Percentiles rank a stretch among this genome's conserved stretches.
Evolutionary conservation across 2,113 vertebrate genomes (phyloP).

Genomic region (Chloropsis hardwickii): DNA sequence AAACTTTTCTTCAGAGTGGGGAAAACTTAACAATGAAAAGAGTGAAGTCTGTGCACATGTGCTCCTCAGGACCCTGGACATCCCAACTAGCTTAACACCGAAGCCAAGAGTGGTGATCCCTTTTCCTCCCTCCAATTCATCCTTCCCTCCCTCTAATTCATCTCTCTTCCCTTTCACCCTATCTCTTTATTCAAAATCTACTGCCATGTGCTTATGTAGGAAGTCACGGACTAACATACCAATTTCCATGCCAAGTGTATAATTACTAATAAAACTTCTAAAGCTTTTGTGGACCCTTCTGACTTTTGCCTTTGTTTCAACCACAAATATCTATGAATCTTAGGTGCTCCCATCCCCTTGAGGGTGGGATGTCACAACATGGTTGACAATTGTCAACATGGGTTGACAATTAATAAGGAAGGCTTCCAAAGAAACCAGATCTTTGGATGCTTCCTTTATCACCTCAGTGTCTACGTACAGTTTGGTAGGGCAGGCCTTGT

Average conservation of each 20-base stretch:
- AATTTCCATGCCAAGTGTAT: background rate
- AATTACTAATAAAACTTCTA: background rate
- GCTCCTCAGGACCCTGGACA: background rate
- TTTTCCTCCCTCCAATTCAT: too few relatives aligned
- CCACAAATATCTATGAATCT: rapidly evolving
- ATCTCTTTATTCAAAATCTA: background rate
- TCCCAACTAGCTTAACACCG: background rate
- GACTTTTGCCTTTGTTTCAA: background rate
- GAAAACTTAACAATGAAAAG: background rate
- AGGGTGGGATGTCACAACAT: background rate
- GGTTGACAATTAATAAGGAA: background rate
- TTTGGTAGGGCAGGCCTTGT: background rate
- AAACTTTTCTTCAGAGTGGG: background rate
- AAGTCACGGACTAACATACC: background rate
- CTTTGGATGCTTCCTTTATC: background rate
- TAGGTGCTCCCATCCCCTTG: background rate
- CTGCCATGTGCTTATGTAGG: background rate
- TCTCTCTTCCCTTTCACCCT: background rate
- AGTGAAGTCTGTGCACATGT: background rate
- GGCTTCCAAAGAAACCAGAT: background rate
- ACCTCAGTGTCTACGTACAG: background rate
- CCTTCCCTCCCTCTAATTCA: background rate
- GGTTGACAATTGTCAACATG: background rate
- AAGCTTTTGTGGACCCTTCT: background rate
- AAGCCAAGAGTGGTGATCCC: background rate